Conservation (phyloP, 2,888 invertebrate species). For the Habroteleia sp. region DNA sequence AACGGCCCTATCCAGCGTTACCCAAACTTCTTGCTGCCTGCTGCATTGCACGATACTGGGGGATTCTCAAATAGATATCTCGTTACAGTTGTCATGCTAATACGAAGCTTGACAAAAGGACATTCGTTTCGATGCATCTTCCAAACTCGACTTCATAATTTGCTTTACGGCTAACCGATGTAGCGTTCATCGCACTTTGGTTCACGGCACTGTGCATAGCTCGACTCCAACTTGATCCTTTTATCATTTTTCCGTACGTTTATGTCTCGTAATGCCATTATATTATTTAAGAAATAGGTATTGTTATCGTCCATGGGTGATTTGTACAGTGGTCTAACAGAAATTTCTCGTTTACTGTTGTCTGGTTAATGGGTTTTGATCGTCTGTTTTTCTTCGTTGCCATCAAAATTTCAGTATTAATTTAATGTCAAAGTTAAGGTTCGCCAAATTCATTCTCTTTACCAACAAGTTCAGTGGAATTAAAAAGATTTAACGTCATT, state of each 20-base stretch:
- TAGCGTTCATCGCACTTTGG: background rate
- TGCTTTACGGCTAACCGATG: too few relatives aligned
- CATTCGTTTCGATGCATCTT: constrained; percentile 14
- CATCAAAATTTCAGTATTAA: too few relatives aligned
- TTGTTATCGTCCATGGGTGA: too few relatives aligned
- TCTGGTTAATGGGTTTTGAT: too few relatives aligned
- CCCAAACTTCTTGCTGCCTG: constrained; percentile 76
- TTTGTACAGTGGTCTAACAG: too few relatives aligned
- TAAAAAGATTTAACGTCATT: too few relatives aligned
- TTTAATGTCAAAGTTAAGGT: too few relatives aligned
- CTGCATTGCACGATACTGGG: constrained; percentile 55
- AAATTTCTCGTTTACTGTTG: too few relatives aligned
- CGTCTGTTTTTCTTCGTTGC: too few relatives aligned
- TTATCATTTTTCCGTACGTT: constrained; percentile 17
- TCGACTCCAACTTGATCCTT: constrained; percentile 8
- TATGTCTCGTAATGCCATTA: background rate
- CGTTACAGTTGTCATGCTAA: background rate
- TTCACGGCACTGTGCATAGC: constrained; percentile 7
- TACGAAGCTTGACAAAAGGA: constrained; percentile 44
- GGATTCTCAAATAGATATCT: constrained; percentile 57
- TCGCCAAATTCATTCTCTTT: constrained; percentile 17
- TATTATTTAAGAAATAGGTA: too few relatives aligned
- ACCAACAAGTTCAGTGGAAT: too few relatives aligned
- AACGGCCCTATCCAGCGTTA: constrained; percentile 77
- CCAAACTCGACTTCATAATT: too few relatives aligned